Base-by-base conservation (phyloP, 2,113 vertebrate genomes). In the Todiramphus chloris region DNA sequence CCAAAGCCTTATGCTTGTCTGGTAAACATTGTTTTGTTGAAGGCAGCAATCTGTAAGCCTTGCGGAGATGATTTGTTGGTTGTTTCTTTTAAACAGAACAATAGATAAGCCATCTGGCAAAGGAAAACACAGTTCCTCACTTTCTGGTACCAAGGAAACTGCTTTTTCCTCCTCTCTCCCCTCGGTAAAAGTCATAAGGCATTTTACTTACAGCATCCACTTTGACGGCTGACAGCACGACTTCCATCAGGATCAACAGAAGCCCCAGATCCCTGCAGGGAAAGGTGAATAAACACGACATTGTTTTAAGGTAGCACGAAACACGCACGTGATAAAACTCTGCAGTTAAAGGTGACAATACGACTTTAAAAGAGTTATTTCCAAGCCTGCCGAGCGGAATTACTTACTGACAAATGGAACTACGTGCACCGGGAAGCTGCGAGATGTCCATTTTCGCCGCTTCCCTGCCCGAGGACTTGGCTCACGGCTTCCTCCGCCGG, bases 131-230 rank as follows among this genome's bases (percentile, higher is more conserved):
- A 60, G 87, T 43, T 87, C 77, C 66, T 67, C 43, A 13, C 73
- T 94, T 68, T 67, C 60, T 41, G 51, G 55, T 84, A 94, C 83
- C 93, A 91, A 75, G 80, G 51, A 91, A 94, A 87, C 91, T 74
- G 83, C 16, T 63, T 84, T 93, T 87, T 28, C 69, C 24, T 85
- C 30, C 51, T 35, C 48, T 44, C 23, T 33, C 51, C 82, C 30
- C 77, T 50, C 69, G 43, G 18, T 60, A 72, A 89, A 91, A 95
- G 66, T 44, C 83, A 8, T 5, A 69, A 86, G 66, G 48, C 5
- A 2, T 84, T 82, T 91, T 87, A 96, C 95, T 97, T 93, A 95
- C 96, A 35, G 93, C 96, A 58, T 96, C 81, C 48, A 97, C 95
- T 84, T 46, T 82, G 95, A 89, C 87, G 63, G 66, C 83, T 68